phyloP scores from a whole-genome alignment of 1,140 invertebrate genomes.

The Sinella curviseta region DNA sequence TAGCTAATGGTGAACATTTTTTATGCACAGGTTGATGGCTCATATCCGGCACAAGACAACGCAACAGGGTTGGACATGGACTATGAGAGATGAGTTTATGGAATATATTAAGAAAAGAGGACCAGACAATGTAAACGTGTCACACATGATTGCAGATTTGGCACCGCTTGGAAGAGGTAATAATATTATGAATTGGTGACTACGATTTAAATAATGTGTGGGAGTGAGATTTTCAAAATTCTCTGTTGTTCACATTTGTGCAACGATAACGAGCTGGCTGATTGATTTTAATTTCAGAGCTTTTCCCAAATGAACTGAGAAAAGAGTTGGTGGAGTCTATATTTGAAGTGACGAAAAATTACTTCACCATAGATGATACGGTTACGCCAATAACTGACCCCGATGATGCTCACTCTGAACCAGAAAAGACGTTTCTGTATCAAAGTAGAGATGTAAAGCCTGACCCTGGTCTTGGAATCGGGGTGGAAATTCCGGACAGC shows the following conservation, averaged over 20 bases:
- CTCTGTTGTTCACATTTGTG: neutral
- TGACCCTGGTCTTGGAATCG: slow-evolving; percentile 30
- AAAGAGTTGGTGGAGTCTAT: slow-evolving; percentile 21
- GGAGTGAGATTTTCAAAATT: neutral
- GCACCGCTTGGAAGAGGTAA: slow-evolving; percentile 13
- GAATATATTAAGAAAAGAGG: slow-evolving; percentile 33
- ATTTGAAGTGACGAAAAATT: slow-evolving; percentile 11
- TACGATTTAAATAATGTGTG: slow-evolving; percentile 3
- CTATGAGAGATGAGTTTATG: slow-evolving; percentile 14
- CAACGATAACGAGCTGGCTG: too few species aligned
- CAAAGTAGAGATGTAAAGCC: slow-evolving; percentile 33
- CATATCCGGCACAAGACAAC: neutral
- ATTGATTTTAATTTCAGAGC: neutral
- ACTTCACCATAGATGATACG: slow-evolving; percentile 26
- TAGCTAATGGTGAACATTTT: neutral
- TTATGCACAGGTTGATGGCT: neutral
- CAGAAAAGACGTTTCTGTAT: slow-evolving; percentile 19
- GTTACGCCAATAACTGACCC: neutral
- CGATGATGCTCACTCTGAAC: neutral
- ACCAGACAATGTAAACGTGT: slow-evolving; percentile 28
- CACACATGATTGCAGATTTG: slow-evolving; percentile 32
- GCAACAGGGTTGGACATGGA: slow-evolving; percentile 25
- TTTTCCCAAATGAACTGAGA: neutral
- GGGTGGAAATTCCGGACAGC: slow-evolving; percentile 7
- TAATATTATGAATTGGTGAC: neutral